These are phyloP conservation scores for Creontiades dilutus DNA, from an alignment of 2,888 invertebrate genomes.

Conservation along the genomic window DNA sequence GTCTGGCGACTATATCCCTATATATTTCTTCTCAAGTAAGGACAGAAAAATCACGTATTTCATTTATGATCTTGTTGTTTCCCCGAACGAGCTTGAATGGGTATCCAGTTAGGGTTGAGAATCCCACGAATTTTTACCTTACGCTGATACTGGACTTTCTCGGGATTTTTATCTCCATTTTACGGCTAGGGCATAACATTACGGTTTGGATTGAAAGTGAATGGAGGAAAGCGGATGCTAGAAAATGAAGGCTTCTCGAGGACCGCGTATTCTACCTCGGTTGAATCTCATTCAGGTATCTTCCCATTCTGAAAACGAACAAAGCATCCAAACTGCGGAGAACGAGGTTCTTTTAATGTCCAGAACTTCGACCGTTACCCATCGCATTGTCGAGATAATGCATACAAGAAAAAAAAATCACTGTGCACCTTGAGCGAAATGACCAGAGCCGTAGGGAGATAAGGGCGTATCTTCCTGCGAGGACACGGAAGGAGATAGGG, in stretches of 20 bases:
- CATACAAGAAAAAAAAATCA: not conserved
- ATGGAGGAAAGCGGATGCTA: not conserved
- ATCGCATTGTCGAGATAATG: conserved; percentile 15
- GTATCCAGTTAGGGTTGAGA: no score
- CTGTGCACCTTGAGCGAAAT: not conserved
- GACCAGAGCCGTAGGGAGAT: conserved; percentile 34
- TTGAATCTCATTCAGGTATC: not conserved
- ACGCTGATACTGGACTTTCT: no score
- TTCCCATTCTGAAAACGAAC: not conserved
- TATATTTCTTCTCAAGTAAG: no score
- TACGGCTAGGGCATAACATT: not conserved
- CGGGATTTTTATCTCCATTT: not conserved
- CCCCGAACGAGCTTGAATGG: no score
- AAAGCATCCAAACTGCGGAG: not conserved
- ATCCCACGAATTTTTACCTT: no score
- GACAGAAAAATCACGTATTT: no score
- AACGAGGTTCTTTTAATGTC: not conserved
- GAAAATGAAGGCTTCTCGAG: not conserved
- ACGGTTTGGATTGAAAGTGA: not conserved
- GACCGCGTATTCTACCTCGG: not conserved
- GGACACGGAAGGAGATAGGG: not conserved
- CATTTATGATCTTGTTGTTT: no score
- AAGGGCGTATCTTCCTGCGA: not conserved
- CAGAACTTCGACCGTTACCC: not conserved
- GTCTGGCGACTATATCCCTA: no score